A percentile compares a stretch with the other conserved stretches of the same genome.
phyloP scores from a whole-genome alignment of 53 echinoderm and acorn worm genomes.

The Patiria pectinifera region DNA sequence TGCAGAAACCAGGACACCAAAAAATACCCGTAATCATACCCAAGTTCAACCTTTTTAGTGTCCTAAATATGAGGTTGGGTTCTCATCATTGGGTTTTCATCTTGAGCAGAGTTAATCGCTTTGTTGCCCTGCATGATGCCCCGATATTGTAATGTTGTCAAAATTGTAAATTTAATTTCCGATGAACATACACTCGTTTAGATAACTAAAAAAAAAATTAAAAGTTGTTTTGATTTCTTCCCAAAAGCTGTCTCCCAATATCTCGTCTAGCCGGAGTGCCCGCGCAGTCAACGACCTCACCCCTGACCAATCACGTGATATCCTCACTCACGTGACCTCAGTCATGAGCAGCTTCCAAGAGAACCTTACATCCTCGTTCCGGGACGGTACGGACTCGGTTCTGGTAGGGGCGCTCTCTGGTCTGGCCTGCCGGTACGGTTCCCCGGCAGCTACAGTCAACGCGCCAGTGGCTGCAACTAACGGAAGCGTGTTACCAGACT shows the following conservation, averaged over 20 bases:
- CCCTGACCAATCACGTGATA: not conserved
- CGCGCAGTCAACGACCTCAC: slow-evolving; percentile 13
- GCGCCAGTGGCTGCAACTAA: not conserved
- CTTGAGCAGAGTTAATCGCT: too few species aligned
- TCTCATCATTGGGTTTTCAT: too few species aligned
- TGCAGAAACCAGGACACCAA: too few species aligned
- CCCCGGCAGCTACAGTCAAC: not conserved
- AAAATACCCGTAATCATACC: too few species aligned
- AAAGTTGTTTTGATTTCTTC: not conserved
- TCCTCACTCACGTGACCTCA: slow-evolving; percentile 20
- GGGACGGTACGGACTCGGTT: not conserved
- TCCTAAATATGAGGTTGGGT: too few species aligned
- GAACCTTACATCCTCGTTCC: not conserved
- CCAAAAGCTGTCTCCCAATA: not conserved
- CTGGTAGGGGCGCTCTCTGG: slow-evolving; percentile 8
- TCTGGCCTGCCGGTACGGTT: not conserved
- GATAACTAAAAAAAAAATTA: not conserved
- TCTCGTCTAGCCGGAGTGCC: not conserved
- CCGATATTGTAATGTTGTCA: too few species aligned
- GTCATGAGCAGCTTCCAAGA: not conserved
- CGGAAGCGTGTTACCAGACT: not conserved
- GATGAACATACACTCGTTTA: too few species aligned
- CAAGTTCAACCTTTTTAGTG: too few species aligned
- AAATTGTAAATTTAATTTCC: too few species aligned
- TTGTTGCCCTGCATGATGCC: too few species aligned